Evolutionary conservation across 2,113 vertebrate species (phyloP), one percentile per base, ranked within the genome.

Genomic region (Nothobranchius kuhntae): DNA sequence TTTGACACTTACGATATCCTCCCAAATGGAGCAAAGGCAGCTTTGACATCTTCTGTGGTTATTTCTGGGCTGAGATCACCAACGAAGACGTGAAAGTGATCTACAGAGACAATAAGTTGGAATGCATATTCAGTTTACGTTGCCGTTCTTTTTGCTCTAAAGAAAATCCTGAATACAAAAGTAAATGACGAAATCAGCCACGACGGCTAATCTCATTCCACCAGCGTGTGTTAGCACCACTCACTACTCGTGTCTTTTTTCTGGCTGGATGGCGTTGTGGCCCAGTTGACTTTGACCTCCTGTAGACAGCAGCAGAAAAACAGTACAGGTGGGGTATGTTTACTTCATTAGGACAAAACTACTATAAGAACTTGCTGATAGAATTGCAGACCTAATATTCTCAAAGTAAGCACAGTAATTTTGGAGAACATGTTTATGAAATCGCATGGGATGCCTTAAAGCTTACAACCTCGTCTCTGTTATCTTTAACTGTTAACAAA

Each of bases 191-290:
- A 45, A 11, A 45, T 40, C 38, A 8, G 38, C 6, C 1, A 30
- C 2, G 30, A 3, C 30, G 30, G 30, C 2, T 30, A 30, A 30
- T 4, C 30, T 30, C 30, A 30, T 30, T 30, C 30, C 30, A 30
- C 30, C 30, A 30, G 30, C 30, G 2, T 30, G 30, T 30, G 30
- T 30, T 3, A 30, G 30, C 30, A 30, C 30, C 4, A 97, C 98
- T 98, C 95, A 99, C 98, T 99, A 94, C 97, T 99, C 86, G 97
- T 98, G 88, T 99, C 98, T 94, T 99, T 99, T 94, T 99, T 99
- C 95, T 99, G 98, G 92, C 96, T 99, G 92, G 96, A 98, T 87
- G 98, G 98, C 55, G 96, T 99, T 38, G 98, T 99, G 82, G 98
- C 98, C 98, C 98, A 99, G 93, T 99, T 99, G 83, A 99, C 98